Base-by-base conservation (phyloP, 2,888 invertebrate species). In the Corythucha ciliata region DNA sequence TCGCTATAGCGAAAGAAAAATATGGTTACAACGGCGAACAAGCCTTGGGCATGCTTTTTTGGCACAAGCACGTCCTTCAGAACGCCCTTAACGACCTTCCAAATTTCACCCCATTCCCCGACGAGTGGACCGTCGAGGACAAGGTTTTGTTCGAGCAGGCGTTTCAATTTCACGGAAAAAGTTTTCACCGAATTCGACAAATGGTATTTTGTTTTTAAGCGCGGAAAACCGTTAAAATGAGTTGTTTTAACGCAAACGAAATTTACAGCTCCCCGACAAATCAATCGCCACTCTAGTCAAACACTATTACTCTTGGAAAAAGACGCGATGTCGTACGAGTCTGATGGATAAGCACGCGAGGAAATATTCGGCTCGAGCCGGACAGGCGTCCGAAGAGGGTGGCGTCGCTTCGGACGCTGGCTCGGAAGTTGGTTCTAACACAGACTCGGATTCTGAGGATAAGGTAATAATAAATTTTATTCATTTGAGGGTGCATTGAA, bases 241-340 rank as follows among this genome's bases (percentile, higher is more conserved):
- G 12, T 12, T 29, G 29, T 8, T 29, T 29, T 29, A 29, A 8
- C 29, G 12, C 29, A 29, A 29, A 12, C 29, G 12, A 29, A 36
- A 36, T 14, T 8, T 36, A 21, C 69, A 94, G 93, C 73, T 96
- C 63, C 96, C 96, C 26, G 96, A 96, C 68, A 97, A 97, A 73
- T 86, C 91, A 41, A 93, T 96, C 66, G 89, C 93, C 40, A 88
- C 88, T 62, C 74, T 97, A 63, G 94, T 97, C 2, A 93, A 93
- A 70, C 94, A 94, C 69, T 97, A 96, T 70, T 97, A 97, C 68
- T 89, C 91, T 64, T 96, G 96, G 96, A 97, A 97, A 70, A 96
- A 96, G 69, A 90, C 91, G 20, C 74, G 92, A 62, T 84, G 88
- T 63, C 79, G 91, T 53, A 89, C 87, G 49, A 93, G 93, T 63